phyloP scores from a whole-genome alignment of 2,113 vertebrate species.

The Todiramphus saurophagus region DNA sequence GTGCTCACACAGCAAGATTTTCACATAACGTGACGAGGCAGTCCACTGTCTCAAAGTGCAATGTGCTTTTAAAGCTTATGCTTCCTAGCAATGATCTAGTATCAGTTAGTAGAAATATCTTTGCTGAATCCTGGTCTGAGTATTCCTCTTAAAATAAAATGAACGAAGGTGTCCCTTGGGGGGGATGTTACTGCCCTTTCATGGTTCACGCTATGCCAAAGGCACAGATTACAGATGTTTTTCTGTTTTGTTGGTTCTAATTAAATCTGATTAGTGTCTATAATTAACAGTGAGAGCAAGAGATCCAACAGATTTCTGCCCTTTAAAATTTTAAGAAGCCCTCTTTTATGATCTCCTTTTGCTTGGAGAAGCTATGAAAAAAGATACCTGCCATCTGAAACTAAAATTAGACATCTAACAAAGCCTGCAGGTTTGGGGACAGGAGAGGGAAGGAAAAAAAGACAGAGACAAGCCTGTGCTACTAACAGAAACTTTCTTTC shows the following conservation, averaged over 20 bases:
- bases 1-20: neutral
- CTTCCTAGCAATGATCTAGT: neutral
- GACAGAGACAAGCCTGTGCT: neutral
- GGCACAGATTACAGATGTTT: neutral
- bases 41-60: neutral
- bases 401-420: neutral
- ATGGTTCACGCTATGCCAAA: neutral
- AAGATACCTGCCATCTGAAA: neutral
- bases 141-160: neutral
- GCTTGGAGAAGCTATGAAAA: neutral
- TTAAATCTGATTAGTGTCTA: neutral
- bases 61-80: neutral
- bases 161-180: neutral
- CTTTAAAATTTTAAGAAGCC: neutral
- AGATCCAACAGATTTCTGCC: neutral
- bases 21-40: neutral
- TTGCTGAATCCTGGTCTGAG: neutral
- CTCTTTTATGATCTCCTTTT: neutral
- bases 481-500: neutral
- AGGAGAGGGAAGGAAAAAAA: neutral
- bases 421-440: neutral
- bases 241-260: neutral
- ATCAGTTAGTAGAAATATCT: neutral
- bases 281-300: neutral
- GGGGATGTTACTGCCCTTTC: neutral